Base-by-base conservation (phyloP, 2,113 vertebrate species). In the Natator depressus region DNA sequence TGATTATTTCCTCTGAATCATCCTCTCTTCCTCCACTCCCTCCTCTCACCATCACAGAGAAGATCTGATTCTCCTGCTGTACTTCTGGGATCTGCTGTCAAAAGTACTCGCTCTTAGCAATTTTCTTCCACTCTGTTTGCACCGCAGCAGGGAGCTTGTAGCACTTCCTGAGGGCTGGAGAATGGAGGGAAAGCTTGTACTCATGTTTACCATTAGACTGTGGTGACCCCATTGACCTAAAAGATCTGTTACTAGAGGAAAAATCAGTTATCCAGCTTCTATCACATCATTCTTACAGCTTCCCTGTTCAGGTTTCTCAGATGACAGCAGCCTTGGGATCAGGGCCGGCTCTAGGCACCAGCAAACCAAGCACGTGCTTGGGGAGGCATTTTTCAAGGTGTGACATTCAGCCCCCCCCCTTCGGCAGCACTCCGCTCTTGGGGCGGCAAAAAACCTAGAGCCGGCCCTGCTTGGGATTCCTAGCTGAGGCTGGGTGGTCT, bases 41-140 rank as follows among this genome's bases (percentile, higher is more conserved):
- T 72, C 19, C 9, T n/a, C 35, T 72, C n/a, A 38, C 65, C 82
- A 4, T 25, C 31, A 12, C 0, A 1, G 22, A 46, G 14, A 38
- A 86, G 75, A 14, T 57, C 84, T 91, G 20, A 42, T 91, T 57
- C 5, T 31, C 54, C 29, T 86, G 22, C 19, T 12, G 29, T 85
- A 22, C 14, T 81, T 87, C 54, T 1, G 16, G 57, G 54, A 10
- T 89, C 92, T 85, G 75, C 57, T 9, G 29, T 31, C 29, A 46
- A 0, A 8, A 69, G 24, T 35, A n/a, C 55, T 93, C 4, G 11
- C 24, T 8, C 65, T 27, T 85, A 62, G 38, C 1, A 1, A 12
- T 84, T 57, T 16, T 3, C 0, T 2, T 1, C 9, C 46, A 2
- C 8, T 0, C 0, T 22, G 19, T 72, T 62, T 62, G 8, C 65